These are phyloP conservation scores for Ceratotherium simum DNA, from an alignment of 2,113 vertebrate species.

Conservation along the genomic window DNA sequence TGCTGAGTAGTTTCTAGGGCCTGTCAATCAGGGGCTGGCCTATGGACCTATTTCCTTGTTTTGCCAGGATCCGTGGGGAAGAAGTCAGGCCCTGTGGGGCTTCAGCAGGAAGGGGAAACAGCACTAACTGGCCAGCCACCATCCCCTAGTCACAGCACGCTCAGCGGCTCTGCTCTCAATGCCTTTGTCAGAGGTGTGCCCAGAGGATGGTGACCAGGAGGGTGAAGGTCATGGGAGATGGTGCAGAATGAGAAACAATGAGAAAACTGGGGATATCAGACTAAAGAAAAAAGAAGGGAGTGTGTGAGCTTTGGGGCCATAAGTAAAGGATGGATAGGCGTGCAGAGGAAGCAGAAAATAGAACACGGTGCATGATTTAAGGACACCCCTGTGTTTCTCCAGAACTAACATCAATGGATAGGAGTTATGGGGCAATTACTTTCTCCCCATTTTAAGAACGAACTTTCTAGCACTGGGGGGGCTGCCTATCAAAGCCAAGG, in stretches of 20 bases:
- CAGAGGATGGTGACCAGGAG: neutral
- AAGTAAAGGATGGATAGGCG: neutral
- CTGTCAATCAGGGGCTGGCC: neutral
- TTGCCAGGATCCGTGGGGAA: neutral
- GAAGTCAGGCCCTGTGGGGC: neutral
- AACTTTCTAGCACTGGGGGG: neutral
- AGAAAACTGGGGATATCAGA: neutral
- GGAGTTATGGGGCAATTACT: neutral
- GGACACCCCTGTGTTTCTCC: neutral
- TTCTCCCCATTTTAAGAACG: neutral
- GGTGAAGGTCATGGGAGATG: neutral
- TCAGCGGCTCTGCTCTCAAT: neutral
- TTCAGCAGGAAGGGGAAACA: neutral
- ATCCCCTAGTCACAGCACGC: neutral
- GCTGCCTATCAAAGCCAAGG: neutral
- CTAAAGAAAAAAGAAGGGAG: neutral
- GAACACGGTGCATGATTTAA: neutral
- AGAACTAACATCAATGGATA: neutral
- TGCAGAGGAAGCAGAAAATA: neutral
- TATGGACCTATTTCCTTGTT: neutral
- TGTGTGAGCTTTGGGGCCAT: neutral
- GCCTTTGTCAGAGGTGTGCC: neutral
- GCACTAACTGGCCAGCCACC: neutral
- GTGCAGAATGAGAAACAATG: neutral
- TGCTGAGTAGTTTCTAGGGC: fast-evolving